Evolutionary conservation across 1,140 invertebrate genomes (phyloP).

Genomic region (Schlechtendalia chinensis): DNA sequence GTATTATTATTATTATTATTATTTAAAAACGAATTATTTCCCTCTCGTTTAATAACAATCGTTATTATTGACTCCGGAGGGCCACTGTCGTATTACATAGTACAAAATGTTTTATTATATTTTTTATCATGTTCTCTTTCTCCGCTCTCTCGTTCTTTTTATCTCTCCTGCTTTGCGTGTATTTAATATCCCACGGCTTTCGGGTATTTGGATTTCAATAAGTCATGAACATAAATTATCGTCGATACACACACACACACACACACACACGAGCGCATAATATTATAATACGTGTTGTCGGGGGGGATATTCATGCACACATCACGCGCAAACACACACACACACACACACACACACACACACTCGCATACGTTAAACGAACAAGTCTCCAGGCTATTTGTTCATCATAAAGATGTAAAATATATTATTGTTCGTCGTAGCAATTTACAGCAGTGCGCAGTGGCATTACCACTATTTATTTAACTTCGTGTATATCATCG

Average conservation of each 20-base stretch:
- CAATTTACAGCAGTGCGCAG: not conserved
- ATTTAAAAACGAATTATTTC: slow-evolving; percentile 21
- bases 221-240: slow-evolving; percentile 40
- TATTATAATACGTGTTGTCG: slow-evolving; percentile 31
- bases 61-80: not conserved
- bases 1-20: not conserved
- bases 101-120: not conserved
- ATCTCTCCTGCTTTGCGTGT: not conserved
- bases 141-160: not conserved
- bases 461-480: not conserved
- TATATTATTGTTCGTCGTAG: slow-evolving; percentile 13
- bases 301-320: not conserved
- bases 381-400: slow-evolving; percentile 20
- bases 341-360: not conserved
- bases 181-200: slow-evolving; percentile 7
- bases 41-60: not conserved
- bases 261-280: not conserved
- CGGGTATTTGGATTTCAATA: slow-evolving; percentile 39
- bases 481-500: not conserved
- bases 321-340: no score
- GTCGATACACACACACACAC: not conserved
- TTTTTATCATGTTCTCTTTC: not conserved
- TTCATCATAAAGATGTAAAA: slow-evolving; percentile 46
- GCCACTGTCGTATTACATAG: not conserved
- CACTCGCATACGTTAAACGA: not conserved